Conservation (phyloP, 2,113 vertebrate genomes). For the Actenoides hombroni region DNA sequence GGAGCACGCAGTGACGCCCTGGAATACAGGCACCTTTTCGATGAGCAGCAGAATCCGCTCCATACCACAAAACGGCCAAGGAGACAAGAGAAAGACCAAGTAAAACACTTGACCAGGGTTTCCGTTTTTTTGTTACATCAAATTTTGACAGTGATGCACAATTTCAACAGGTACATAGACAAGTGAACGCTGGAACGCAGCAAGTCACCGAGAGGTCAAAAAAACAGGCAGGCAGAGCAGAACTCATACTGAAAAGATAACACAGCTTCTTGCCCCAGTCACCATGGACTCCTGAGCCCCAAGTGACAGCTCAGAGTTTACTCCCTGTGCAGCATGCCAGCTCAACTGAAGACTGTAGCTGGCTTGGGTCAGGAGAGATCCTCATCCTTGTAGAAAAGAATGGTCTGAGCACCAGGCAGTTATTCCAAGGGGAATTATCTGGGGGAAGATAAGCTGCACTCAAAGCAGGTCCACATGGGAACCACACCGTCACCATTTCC, state of each 20-base stretch:
- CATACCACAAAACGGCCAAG: accelerated
- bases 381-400: not conserved
- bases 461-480: accelerated
- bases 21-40: not conserved
- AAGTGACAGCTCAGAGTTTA: not conserved
- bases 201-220: not conserved
- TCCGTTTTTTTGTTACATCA: not conserved
- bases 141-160: not conserved
- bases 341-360: not conserved
- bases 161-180: not conserved
- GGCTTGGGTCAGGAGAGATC: not conserved
- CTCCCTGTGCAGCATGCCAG: accelerated
- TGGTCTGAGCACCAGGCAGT: accelerated
- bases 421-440: not conserved
- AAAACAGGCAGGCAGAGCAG: not conserved
- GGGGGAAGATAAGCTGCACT: not conserved
- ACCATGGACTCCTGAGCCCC: not conserved
- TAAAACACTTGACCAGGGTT: not conserved
- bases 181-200: not conserved
- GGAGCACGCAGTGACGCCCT: not conserved
- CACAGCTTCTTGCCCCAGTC: not conserved
- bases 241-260: not conserved
- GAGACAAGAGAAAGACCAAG: not conserved
- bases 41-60: not conserved
- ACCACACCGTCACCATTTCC: not conserved